Percentiles rank a stretch among this genome's conserved stretches.
Evolutionary conservation across 2,888 invertebrate genomes (phyloP).

Genomic region (Strigamia transsilvanica): DNA sequence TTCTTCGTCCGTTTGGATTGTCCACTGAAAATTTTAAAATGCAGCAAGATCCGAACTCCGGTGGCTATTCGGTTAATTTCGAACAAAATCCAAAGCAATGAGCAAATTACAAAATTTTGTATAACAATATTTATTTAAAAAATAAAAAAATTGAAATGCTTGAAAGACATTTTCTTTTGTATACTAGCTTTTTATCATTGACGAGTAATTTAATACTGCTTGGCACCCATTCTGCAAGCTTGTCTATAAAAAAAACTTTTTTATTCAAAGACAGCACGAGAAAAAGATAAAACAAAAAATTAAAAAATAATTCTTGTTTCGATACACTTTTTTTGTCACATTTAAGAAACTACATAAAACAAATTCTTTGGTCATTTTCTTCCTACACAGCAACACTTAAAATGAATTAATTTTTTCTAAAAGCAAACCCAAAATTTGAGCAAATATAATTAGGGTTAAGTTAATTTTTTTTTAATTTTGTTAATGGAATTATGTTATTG

Average conservation of each 20-base stretch:
- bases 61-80: constrained; percentile 66
- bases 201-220: constrained; percentile 4
- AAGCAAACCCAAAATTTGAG: background rate
- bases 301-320: background rate
- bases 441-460: background rate
- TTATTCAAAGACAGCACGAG: constrained; percentile 25
- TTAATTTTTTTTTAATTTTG: background rate
- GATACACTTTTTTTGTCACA: constrained; percentile 6
- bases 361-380: constrained; percentile 18
- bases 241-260: background rate
- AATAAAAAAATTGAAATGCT: background rate
- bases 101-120: constrained; percentile 5
- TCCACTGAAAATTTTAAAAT: constrained; percentile 67
- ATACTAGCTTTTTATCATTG: constrained; percentile 4
- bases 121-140: constrained; percentile 22
- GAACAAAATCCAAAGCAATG: constrained; percentile 58
- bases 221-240: constrained; percentile 15
- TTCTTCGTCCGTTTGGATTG: constrained; percentile 66
- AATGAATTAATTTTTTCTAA: background rate
- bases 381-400: background rate
- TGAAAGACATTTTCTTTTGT: constrained; percentile 32
- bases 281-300: background rate
- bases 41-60: constrained; percentile 65
- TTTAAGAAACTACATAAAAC: background rate
- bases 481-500: background rate